Evolutionary conservation across 2,888 invertebrate genomes (phyloP), one percentile per base, ranked within the genome.

Genomic region (Drosophila maculinotata): DNA sequence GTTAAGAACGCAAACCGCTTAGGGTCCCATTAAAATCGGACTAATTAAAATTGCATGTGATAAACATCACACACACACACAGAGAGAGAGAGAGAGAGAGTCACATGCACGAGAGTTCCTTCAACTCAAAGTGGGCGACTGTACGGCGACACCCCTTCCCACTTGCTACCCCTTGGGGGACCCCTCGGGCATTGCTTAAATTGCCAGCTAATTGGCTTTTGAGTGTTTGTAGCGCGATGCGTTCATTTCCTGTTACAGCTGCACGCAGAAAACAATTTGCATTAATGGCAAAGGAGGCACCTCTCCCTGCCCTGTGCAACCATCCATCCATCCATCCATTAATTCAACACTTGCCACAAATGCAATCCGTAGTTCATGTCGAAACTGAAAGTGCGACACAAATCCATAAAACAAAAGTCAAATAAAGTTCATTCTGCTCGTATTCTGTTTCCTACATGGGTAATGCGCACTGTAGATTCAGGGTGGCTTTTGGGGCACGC

Each of bases 1-100:
- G 54, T 44, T 15, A 35, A 15, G 33, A 28, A 9, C 53, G 17
- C 17, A 45, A 45, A 41, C 14, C 20, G 53, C 76, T 69, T 58
- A 14, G 48, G 63, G 80, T 47, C 44, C 42, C 57, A 82, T 76
- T 79, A 76, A 72, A 79, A 76, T 76, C 58, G 25, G 63, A 47
- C 48, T 64, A 65, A 81, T 82, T 85, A 76, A 85, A 65, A 79
- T 76, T 79, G 54, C 69, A 71, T 75, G 74, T 53, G 51, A 71
- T 68, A 59, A 45, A 63, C 65, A 47, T 33, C 44, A 53, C 9
- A 25, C 23, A 23, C 5, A 48, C 20, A 44, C 39, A 45, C 7
- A 39, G 15, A 33, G 17, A n/a, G n/a, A n/a, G n/a, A n/a, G n/a
- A n/a, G n/a, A n/a, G n/a, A n/a, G n/a, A n/a, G n/a, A n/a, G n/a